Base-by-base conservation (phyloP, 2,113 vertebrate species). In the Sorex fumeus region DNA sequence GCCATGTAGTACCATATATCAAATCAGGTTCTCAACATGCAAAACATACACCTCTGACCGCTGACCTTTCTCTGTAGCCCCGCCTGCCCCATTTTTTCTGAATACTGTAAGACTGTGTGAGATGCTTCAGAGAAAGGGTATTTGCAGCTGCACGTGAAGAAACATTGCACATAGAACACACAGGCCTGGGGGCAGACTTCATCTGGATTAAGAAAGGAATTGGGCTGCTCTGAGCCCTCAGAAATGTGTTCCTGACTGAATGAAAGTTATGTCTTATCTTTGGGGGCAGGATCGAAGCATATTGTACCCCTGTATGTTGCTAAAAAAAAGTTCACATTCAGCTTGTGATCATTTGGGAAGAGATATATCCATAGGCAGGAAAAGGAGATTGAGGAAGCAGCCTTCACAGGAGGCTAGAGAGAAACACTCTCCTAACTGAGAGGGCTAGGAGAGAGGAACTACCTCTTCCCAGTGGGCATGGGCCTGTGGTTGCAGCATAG, bases 281-380 rank as follows among this genome's bases (percentile, higher is more conserved):
- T 8, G 3, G 4, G 25, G 25, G 21, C 57, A 83, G 45, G 72
- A 66, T 57, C 27, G 13, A 64, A 27, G 84, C 80, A 43, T 76
- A 28, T 40, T 6, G 8, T 3, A 62, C 19, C 86, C 82, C 62
- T 70, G 77, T 34, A 69, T 67, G 75, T 34, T 36, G 3, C 1
- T 16, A 2, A 67, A 40, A 95, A 94, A 88, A 83, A 91, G 83
- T 34, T 19, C 64, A 64, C 66, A 40, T 90, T 94, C 89, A 72
- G 28, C 88, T 69, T 62, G 88, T 83, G 92, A 25, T 83, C 72
- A 2, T 84, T 91, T 77, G 83, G 71, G 43, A 94, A 94, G 62
- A 92, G 67, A 69, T 70, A 15, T 40, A 18, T 87, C 72, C 74
- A 21, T 50, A 57, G 75, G 79, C 94, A 83, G 88, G 92, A 94